Conservation (phyloP, 2,113 vertebrate genomes). For the Silurus glanis region DNA sequence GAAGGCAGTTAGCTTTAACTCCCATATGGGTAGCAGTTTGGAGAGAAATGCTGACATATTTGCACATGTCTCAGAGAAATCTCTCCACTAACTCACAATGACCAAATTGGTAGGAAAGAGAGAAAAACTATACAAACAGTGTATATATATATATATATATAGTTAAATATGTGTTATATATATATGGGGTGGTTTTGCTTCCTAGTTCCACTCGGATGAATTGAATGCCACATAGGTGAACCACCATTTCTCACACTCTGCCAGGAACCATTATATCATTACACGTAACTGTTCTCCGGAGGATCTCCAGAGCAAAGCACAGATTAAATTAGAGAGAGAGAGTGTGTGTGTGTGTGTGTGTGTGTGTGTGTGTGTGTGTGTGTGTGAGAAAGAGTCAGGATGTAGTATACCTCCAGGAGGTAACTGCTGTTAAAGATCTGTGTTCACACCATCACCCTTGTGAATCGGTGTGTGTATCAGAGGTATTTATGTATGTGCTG, state of each 20-base stretch:
- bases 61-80: not conserved
- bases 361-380: not conserved
- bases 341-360: not conserved
- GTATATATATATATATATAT: too few relatives aligned
- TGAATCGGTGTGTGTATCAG: not conserved
- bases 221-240: slow-evolving; percentile 2
- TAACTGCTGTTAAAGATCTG: not conserved
- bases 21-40: not conserved
- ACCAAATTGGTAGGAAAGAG: not conserved
- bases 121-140: not conserved
- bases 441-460: not conserved
- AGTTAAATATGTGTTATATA: too few relatives aligned
- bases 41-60: not conserved
- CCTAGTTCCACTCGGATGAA: not conserved
- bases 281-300: slow-evolving; percentile 23
- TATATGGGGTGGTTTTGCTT: not conserved
- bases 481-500: slow-evolving; percentile 14
- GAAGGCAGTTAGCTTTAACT: not conserved
- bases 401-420: not conserved
- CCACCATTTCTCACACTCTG: slow-evolving; percentile 24
- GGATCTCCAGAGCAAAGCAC: slow-evolving; percentile 4
- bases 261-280: slow-evolving; percentile 31
- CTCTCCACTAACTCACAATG: not conserved
- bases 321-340: slow-evolving; percentile 43
- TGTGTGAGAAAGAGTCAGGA: not conserved